Evolutionary conservation across 2,797 vertebrate genomes (phyloP).

Genomic region (Mus spretus): DNA sequence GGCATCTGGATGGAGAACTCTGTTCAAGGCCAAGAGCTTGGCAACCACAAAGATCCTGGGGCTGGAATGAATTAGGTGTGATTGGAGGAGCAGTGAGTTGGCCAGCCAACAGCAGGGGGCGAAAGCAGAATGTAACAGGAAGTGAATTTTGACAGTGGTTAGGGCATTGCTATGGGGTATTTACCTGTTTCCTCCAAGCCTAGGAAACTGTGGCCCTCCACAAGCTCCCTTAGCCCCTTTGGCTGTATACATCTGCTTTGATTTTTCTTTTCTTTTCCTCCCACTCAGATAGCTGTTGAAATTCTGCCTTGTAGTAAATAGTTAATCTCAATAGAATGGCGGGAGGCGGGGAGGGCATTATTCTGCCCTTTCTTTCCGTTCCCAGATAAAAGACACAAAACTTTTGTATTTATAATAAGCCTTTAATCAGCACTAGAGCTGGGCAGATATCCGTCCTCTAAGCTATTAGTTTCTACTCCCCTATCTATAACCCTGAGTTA

Average conservation of each 20-base stretch:
- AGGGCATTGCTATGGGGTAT: not conserved
- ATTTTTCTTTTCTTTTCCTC: slow-evolving; percentile 8
- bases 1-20: not conserved
- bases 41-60: not conserved
- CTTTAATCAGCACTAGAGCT: not conserved
- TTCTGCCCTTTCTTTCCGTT: not conserved
- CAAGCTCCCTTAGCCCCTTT: not conserved
- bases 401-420: not conserved
- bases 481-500: not conserved
- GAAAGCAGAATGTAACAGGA: not conserved
- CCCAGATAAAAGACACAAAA: not conserved
- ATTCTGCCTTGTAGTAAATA: not conserved
- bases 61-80: not conserved
- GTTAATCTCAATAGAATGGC: not conserved
- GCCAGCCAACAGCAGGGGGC: not conserved
- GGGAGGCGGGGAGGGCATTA: not conserved
- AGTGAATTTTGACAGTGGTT: not conserved
- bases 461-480: not conserved
- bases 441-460: too few relatives aligned
- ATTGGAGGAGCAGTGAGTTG: not conserved
- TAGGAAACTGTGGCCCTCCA: not conserved
- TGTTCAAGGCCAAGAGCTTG: not conserved
- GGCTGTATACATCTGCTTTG: not conserved
- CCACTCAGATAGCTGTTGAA: not conserved
- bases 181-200: not conserved